Evolutionary conservation across 2,797 vertebrate species (phyloP).

Genomic region (Florisuga fusca): DNA sequence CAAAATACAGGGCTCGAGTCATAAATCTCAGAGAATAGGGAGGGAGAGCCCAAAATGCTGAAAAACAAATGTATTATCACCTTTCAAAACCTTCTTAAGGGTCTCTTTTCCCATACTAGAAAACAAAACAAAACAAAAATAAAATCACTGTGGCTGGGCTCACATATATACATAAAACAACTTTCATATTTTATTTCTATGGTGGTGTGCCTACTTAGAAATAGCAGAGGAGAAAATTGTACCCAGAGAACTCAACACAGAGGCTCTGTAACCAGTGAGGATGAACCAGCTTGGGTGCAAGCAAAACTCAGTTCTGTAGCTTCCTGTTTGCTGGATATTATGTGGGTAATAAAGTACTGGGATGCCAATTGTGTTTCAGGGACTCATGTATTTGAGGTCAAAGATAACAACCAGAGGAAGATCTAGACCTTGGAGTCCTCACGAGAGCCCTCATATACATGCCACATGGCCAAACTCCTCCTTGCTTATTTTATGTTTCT

Average conservation of each 20-base stretch:
- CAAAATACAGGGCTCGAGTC: background rate
- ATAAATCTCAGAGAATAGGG: slow-evolving; percentile 10
- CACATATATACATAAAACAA: background rate
- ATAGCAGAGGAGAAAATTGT: background rate
- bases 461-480: background rate
- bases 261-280: rapidly evolving
- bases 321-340: background rate
- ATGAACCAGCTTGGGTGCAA: background rate
- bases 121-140: background rate
- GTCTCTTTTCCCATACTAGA: background rate
- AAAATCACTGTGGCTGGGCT: background rate
- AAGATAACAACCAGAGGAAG: background rate
- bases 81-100: background rate
- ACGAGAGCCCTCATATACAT: rapidly evolving
- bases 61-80: slow-evolving; percentile 5
- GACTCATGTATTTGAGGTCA: background rate
- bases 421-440: background rate
- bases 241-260: rapidly evolving
- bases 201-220: background rate
- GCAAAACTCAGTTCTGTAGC: background rate
- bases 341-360: background rate
- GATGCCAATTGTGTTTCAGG: background rate
- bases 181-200: background rate
- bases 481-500: background rate
- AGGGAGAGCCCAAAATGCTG: background rate